Conservation (phyloP, 64 coral and sea anemone genomes). For the Actinia tenebrosa region DNA sequence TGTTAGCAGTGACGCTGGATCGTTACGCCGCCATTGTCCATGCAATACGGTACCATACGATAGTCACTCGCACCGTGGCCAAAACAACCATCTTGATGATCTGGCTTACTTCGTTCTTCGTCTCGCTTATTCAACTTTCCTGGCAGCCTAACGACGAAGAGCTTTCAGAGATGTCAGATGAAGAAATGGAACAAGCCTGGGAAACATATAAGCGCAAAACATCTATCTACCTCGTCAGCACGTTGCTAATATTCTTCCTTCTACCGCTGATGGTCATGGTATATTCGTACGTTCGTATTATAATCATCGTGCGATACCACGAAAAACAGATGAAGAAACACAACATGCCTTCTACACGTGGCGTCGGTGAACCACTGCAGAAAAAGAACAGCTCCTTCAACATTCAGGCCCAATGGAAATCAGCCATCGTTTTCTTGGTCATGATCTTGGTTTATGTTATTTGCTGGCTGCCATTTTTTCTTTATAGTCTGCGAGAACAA, state of each 20-base stretch:
- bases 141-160: slow-evolving; percentile 8
- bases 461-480: slow-evolving; percentile 68
- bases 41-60: slow-evolving; percentile 50
- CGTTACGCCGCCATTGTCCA: slow-evolving; percentile 62
- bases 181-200: neutral
- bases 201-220: neutral
- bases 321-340: slow-evolving; percentile 45
- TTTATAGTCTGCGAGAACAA: slow-evolving; percentile 27
- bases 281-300: slow-evolving; percentile 26
- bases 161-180: slow-evolving; percentile 19
- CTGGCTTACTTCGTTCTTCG: slow-evolving; percentile 25
- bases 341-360: slow-evolving; percentile 20
- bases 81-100: neutral
- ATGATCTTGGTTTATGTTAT: slow-evolving; percentile 55
- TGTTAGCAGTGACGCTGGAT: slow-evolving; percentile 52
- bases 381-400: slow-evolving; percentile 9
- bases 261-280: slow-evolving; percentile 37
- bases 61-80: slow-evolving; percentile 29
- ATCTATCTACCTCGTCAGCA: neutral
- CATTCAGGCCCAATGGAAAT: slow-evolving; percentile 46
- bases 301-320: slow-evolving; percentile 46
- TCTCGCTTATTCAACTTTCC: slow-evolving; percentile 38
- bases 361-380: neutral
- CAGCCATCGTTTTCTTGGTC: slow-evolving; percentile 36
- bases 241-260: slow-evolving; percentile 36